Base-by-base conservation (phyloP, 2,797 vertebrate genomes). In the Gadopsis marmoratus region DNA sequence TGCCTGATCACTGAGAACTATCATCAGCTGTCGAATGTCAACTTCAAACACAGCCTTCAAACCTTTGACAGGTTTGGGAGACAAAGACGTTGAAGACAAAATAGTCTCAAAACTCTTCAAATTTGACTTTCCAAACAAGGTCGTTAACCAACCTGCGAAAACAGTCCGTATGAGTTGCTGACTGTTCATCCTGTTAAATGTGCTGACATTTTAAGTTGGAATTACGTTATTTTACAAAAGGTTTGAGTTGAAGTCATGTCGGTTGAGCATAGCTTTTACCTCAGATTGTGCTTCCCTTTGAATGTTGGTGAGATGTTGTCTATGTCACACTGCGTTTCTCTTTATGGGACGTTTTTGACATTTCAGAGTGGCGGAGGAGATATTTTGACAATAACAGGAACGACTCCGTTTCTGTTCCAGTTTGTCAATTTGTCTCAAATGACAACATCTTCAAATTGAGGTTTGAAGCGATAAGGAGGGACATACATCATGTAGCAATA, bases 261-360 rank as follows among this genome's bases (percentile, higher is more conserved):
- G 74, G 76, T 23, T 53, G 56, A 81, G 71, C 29, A 7, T 17
- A 79, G 71, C n/a, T 76, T 82, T 86, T 86, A 91, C 88, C 86
- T 91, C 86, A 83, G 62, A 83, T 64, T 58, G 85, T 72, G 68
- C 82, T 86, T 88, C 64, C 69, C 35, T 79, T 76, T 81, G 26
- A 79, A 71, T 79, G 64, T 81, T 62, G 81, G 61, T 83, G 72
- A 71, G 76, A 53, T 76, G 21, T 29, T 73, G 56, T 73, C 63
- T 56, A n/a, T 33, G 55, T 86, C 67, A 78, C 62, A 70, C 67
- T 7, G 23, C 64, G 48, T 60, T 63, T 84, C 56, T 76, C 54
- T 47, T 39, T 71, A 69, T 5, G 33, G 37, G 69, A 65, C 8
- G 17, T 55, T 66, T 77, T 53, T 74, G 45, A 74, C 64, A 54